Conservation (phyloP, 2,888 invertebrate species). For the Yponomeuta plumbellus region DNA sequence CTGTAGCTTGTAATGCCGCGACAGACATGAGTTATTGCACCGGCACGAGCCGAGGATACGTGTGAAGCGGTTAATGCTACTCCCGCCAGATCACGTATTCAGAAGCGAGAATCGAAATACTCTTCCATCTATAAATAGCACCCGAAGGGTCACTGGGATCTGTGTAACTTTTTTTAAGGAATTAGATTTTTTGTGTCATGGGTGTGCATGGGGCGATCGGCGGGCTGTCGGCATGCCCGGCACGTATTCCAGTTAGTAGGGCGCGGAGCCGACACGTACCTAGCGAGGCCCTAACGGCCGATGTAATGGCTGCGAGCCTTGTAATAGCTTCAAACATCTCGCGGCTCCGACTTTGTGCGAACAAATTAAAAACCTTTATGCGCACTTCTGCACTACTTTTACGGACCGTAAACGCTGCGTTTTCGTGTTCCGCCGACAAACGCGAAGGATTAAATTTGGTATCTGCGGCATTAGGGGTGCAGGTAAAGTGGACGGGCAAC, state of each 20-base stretch:
- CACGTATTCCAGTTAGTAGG: slow-evolving; percentile 68
- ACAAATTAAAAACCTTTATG: slow-evolving; percentile 68
- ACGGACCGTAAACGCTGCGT: slow-evolving; percentile 30
- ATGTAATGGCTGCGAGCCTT: slow-evolving; percentile 56
- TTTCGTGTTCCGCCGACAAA: slow-evolving; percentile 11
- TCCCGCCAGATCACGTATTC: not conserved
- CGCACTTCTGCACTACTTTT: slow-evolving; percentile 36
- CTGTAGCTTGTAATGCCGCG: slow-evolving; percentile 14
- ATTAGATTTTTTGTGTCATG: slow-evolving; percentile 15
- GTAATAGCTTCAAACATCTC: slow-evolving; percentile 57
- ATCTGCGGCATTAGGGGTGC: slow-evolving; percentile 3
- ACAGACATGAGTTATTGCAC: slow-evolving; percentile 13
- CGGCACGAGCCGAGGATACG: not conserved
- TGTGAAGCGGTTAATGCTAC: not conserved
- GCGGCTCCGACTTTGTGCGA: slow-evolving; percentile 44
- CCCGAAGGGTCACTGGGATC: slow-evolving; percentile 15
- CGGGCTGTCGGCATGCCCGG: slow-evolving; percentile 39
- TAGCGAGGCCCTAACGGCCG: slow-evolving; percentile 55
- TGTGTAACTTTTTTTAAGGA: slow-evolving; percentile 14
- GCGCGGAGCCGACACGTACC: slow-evolving; percentile 66
- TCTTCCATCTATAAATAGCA: slow-evolving; percentile 7
- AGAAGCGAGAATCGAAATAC: slow-evolving; percentile 8
- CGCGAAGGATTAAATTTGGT: slow-evolving; percentile 18
- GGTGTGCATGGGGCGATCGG: slow-evolving; percentile 8
- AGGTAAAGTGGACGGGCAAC: slow-evolving; percentile 6